phyloP scores from a whole-genome alignment of 1,140 invertebrate species.

The Drosophila chauvacae region DNA sequence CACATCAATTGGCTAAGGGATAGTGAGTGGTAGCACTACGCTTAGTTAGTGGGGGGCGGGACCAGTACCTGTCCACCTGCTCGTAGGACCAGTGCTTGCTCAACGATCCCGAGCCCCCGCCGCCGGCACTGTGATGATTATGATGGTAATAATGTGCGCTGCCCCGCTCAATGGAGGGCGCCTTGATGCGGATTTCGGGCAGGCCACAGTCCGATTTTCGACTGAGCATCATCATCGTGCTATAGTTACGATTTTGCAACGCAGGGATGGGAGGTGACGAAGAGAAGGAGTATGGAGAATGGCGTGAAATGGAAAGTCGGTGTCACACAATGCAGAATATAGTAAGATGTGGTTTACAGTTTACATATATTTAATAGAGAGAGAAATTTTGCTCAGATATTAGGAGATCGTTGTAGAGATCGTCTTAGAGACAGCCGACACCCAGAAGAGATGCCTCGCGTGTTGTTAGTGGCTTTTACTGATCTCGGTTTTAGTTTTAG shows the following conservation, averaged over 20 bases:
- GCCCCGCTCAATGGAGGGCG: slow-evolving; percentile 89
- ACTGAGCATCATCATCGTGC: slow-evolving; percentile 84
- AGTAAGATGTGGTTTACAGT: slow-evolving; percentile 37
- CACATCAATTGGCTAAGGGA: slow-evolving; percentile 32
- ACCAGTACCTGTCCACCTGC: slow-evolving; percentile 81
- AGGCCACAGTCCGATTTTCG: slow-evolving; percentile 89
- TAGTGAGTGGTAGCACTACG: slow-evolving; percentile 32
- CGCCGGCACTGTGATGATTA: slow-evolving; percentile 84
- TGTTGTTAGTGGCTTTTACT: too few species aligned
- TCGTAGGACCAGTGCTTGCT: slow-evolving; percentile 84
- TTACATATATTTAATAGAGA: slow-evolving; percentile 32
- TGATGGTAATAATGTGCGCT: slow-evolving; percentile 84
- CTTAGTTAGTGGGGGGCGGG: slow-evolving; percentile 48
- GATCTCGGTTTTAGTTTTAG: slow-evolving; percentile 35
- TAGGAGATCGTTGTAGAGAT: slow-evolving; percentile 24
- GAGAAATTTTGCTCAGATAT: slow-evolving; percentile 37
- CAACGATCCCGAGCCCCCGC: slow-evolving; percentile 70
- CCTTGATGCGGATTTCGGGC: slow-evolving; percentile 91
- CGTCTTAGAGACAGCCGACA: slow-evolving; percentile 28
- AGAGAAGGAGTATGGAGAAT: slow-evolving; percentile 30
- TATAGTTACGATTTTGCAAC: slow-evolving; percentile 39
- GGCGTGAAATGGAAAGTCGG: slow-evolving; percentile 37
- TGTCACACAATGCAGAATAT: slow-evolving; percentile 51
- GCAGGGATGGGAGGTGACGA: slow-evolving; percentile 24
- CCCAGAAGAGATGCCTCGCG: slow-evolving; percentile 5